Percentiles rank a stretch among this genome's conserved stretches.
Conservation (phyloP, 2,888 invertebrate genomes). For the Brachycybe producta region DNA sequence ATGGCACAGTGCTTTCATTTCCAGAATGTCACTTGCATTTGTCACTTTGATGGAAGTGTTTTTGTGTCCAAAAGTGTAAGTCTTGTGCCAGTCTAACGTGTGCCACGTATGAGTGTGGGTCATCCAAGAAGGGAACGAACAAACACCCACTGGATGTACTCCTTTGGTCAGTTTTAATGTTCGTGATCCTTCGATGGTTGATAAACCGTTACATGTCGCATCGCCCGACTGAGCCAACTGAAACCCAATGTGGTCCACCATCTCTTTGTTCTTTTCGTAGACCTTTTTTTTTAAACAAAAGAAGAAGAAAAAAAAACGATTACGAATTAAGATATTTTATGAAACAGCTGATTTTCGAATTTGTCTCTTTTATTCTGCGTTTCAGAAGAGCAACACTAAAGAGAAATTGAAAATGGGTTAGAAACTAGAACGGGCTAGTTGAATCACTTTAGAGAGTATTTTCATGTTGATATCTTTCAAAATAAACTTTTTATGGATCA, state of each 20-base stretch:
- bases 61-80: conserved; percentile 14
- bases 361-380: too few species aligned
- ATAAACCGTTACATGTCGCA: conserved; percentile 21
- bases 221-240: conserved; percentile 21
- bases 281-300: too few species aligned
- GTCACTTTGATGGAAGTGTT: conserved; percentile 24
- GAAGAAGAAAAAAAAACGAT: not conserved
- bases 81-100: conserved; percentile 18
- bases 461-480: too few species aligned
- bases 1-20: conserved; percentile 52
- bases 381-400: too few species aligned
- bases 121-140: conserved; percentile 20
- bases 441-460: too few species aligned
- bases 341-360: too few species aligned
- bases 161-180: conserved; percentile 19
- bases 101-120: conserved; percentile 17
- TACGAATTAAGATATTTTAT: too few species aligned
- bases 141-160: conserved; percentile 12
- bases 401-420: too few species aligned
- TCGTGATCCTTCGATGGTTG: conserved; percentile 19
- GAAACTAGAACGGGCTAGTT: too few species aligned
- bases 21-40: conserved; percentile 55
- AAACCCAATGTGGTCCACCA: conserved; percentile 14
- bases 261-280: conserved; percentile 20
- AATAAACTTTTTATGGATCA: too few species aligned